A percentile compares a stretch with the other conserved stretches of the same genome.
These are phyloP conservation scores for Pachyuromys duprasi DNA, from an alignment of 2,797 vertebrate species.

Conservation along the genomic window DNA sequence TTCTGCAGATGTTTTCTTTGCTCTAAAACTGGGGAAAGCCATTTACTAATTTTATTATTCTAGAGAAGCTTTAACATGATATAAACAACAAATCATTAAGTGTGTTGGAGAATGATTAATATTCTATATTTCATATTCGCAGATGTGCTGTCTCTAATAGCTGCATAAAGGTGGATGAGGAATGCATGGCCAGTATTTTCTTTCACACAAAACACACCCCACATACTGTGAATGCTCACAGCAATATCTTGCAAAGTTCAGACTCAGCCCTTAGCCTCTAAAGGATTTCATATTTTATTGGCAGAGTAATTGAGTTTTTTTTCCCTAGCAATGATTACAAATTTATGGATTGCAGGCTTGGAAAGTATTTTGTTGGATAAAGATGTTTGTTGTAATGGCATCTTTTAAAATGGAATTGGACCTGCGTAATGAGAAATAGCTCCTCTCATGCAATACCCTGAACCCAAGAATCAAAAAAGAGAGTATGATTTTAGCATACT, in stretches of 20 bases:
- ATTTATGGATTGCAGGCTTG: neutral
- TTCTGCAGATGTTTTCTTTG: neutral
- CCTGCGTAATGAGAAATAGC: constrained; percentile 38
- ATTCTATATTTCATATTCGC: constrained; percentile 41
- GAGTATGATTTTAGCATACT: neutral
- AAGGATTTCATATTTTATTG: constrained; percentile 7
- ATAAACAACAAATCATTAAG: neutral
- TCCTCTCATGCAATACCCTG: neutral
- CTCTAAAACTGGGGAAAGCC: neutral
- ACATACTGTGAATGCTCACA: neutral
- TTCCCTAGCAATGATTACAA: neutral
- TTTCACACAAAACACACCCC: neutral
- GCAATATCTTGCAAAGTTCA: neutral
- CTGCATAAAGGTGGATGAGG: constrained; percentile 10
- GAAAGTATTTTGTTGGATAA: constrained; percentile 12
- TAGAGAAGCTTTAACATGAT: constrained; percentile 3
- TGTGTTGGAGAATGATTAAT: constrained; percentile 22
- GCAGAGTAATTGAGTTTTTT: constrained; percentile 10
- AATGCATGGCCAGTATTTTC: neutral
- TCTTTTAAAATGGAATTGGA: constrained; percentile 28
- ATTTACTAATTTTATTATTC: constrained; percentile 27
- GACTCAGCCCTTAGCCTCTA: neutral
- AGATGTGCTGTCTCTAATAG: neutral
- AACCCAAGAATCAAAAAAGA: neutral
- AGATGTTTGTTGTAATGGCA: constrained; percentile 1